Conservation (phyloP, 2,113 vertebrate genomes). For the Castor canadensis region DNA sequence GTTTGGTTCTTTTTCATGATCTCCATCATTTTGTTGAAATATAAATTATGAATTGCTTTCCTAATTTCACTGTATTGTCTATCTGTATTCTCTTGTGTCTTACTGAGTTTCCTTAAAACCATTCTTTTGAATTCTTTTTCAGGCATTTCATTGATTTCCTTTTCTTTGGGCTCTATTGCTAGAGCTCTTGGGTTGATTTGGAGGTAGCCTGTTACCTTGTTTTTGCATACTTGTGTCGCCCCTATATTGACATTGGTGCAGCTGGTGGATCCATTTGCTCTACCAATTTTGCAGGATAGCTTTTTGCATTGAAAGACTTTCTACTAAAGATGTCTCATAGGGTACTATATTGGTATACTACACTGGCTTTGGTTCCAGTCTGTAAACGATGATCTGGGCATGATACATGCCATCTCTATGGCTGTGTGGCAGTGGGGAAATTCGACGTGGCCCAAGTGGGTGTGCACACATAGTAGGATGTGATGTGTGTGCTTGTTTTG, state of each 20-base stretch:
- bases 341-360: background rate
- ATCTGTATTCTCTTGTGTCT: background rate
- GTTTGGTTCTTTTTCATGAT: background rate
- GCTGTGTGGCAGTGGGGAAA: background rate
- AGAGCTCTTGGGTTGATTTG: background rate
- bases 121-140: background rate
- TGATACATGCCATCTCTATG: background rate
- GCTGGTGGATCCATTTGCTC: background rate
- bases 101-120: background rate
- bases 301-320: background rate
- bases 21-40: background rate
- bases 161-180: background rate
- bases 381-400: background rate
- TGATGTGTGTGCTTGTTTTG: fast-evolving
- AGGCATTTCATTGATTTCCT: background rate
- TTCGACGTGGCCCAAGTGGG: background rate
- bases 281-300: background rate
- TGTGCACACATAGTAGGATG: background rate
- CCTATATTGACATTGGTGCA: background rate
- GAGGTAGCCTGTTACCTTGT: background rate
- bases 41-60: background rate
- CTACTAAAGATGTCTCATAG: background rate
- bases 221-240: background rate
- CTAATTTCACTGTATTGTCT: background rate
- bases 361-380: too few species aligned